Evolutionary conservation across 2,888 invertebrate species (phyloP), one percentile per base, ranked within the genome.

Genomic region (Phengaris arion): DNA sequence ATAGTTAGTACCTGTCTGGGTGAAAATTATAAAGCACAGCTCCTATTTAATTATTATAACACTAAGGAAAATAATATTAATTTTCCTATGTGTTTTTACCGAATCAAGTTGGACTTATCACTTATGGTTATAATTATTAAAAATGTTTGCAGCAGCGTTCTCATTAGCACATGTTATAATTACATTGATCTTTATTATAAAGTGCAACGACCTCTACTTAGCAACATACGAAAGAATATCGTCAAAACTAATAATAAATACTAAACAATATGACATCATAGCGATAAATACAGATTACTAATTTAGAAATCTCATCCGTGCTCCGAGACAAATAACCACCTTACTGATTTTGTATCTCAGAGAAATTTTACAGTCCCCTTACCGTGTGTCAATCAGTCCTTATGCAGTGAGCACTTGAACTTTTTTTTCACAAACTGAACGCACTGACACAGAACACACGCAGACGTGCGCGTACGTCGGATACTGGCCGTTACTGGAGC

Each of bases 391-490:
- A 72, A 72, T 72, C 52, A 72, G 52, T 72, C 72, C 72, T 15
- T 72, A 35, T 12, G 52, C 48, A 54, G 51, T 51, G 35, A 52
- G 35, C 52, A 72, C 72, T 72, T 13, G 22, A 22, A 72, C 52
- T 10, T 72, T 52, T 52, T 52, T 52, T 35, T 52, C 72, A 72
- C 72, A 54, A 85, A 87, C 86, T 82, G 87, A 87, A 89, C 85
- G 88, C 90, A 89, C 91, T 88, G 87, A 87, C 88, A 87, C 83
- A 82, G 82, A 82, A 85, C 82, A 83, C 79, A 86, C 81, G 87
- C 87, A 83, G 83, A 83, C 86, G 83, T 89, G 91, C 91, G 90
- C 90, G 84, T 83, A 87, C 87, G 91, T 81, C 84, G 86, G 81
- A 82, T 82, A 89, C 88, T 88, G 85, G 83, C 81, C 81, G 54